These are phyloP conservation scores for Eilema depressum DNA, from an alignment of 2,888 invertebrate genomes.

Conservation along the genomic window DNA sequence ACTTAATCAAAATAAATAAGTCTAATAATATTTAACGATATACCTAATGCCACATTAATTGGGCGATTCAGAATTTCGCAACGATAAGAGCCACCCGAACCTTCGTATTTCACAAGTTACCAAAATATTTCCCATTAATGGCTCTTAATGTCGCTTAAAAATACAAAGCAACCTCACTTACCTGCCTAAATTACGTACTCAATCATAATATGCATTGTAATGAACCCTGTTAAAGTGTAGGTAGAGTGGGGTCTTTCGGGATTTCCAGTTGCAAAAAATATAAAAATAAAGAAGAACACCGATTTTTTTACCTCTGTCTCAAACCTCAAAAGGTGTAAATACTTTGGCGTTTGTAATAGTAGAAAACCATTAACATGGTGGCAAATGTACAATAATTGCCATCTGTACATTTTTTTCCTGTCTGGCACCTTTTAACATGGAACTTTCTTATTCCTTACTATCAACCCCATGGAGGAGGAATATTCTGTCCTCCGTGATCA, in stretches of 20 bases:
- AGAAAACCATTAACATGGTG: background rate
- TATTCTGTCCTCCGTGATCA: no score
- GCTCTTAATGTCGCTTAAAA: constrained; percentile 8
- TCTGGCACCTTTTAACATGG: background rate
- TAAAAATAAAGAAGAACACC: no score
- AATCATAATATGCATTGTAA: background rate
- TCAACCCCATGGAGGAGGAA: no score
- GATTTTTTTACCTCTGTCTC: background rate
- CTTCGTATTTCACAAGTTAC: background rate
- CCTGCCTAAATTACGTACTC: constrained; percentile 2
- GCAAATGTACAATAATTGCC: background rate
- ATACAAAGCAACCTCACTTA: constrained; percentile 6
- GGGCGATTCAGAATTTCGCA: background rate
- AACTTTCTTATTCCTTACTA: no score
- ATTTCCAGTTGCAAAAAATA: background rate
- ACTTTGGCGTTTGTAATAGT: background rate
- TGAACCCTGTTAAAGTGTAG: background rate
- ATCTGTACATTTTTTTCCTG: background rate
- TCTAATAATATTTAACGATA: background rate
- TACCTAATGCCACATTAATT: background rate
- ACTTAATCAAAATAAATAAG: background rate
- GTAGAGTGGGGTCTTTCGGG: background rate
- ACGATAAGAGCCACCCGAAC: background rate
- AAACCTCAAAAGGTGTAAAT: background rate
- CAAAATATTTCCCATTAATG: constrained; percentile 1